Evolutionary conservation across 2,113 vertebrate species (phyloP), one percentile per base, ranked within the genome.

Genomic region (Elephas maximus): DNA sequence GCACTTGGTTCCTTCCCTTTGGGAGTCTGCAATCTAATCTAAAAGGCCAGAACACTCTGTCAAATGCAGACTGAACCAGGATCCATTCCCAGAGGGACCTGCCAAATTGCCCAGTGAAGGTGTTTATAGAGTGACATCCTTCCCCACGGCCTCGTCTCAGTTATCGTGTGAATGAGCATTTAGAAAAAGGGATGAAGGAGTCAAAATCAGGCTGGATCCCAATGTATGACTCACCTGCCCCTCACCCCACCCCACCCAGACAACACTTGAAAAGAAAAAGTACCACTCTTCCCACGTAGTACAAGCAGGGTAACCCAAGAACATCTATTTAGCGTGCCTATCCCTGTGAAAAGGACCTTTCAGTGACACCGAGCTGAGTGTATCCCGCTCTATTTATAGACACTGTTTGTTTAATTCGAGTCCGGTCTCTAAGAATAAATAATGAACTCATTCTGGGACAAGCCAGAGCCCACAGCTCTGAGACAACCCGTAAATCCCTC

Each of bases 331-430:
- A 95, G 93, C 48, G 37, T 20, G n/a, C 74, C 96, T 57, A 82
- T 41, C 97, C 95, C 96, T 12, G 82, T 71, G 73, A 95, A 95
- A 95, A 90, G 62, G 95, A 97, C 97, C 97, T 97, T 98, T 94
- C 5, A 28, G 98, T 69, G 97, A 98, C 97, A 97, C 93, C n/a
- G 67, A 96, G 93, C 95, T 63, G 84, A 97, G 98, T 80, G 97
- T 90, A 96, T 93, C 94, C 95, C 7, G 1, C 15, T 95, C 97
- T 98, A 98, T 97, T 98, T 98, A 98, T 98, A 98, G 98, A 96
- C 73, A 26, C 95, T 96, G 97, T 98, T 98, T 98, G 97, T 98
- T 98, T 98, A 97, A 98, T 98, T 98, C 94, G 98, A 98, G 96
- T 97, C 97, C 85, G 6, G 90, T 94, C 96, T 98, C 98, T 98